Evolutionary conservation across 2,888 invertebrate species (phyloP), one percentile per base, ranked within the genome.

Genomic region (Heteromurus nitidus): DNA sequence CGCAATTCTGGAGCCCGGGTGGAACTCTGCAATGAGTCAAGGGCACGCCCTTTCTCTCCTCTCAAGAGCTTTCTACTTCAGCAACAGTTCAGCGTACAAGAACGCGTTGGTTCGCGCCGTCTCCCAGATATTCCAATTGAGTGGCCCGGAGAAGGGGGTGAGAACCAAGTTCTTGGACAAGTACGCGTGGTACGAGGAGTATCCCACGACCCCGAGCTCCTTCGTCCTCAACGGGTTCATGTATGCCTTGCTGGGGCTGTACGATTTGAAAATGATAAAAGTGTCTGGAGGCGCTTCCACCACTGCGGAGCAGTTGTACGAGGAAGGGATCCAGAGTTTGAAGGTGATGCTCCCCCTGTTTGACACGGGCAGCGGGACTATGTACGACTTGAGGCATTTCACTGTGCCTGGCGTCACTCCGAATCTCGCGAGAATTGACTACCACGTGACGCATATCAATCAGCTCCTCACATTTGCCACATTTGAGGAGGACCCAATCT

Each of bases 141-240:
- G 91, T 91, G 85, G 92, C 93, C 85, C 95, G 95, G 70, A 80
- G 11, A 77, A 83, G 16, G 97, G 97, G 2, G 96, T 97, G 3
- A 91, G 94, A 85, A 95, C 97, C 0, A 91, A 92, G 86, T 98
- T 97, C 91, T 92, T 96, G 90, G 95, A 94, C 87, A 93, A 94
- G 89, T 94, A 93, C 88, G 92, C 94, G 73, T 99, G 98, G 98
- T 99, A 97, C 89, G 99, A 99, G 89, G 99, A 99, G 89, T 99
- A 99, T 90, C 99, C 99, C 0, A 99, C 99, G 0, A 93, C 93
- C 73, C 99, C 99, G 0, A 93, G 97, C 3, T 94, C 96, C 0
- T 98, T 97, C 90, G 98, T 99, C 13, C 92, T 99, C 26, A 99
- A 99, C 90, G 99, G 99, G 55, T 99, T 99, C 91, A 97, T 99